Conservation (phyloP, 2,113 vertebrate species). For the Engraulis encrasicolus region DNA sequence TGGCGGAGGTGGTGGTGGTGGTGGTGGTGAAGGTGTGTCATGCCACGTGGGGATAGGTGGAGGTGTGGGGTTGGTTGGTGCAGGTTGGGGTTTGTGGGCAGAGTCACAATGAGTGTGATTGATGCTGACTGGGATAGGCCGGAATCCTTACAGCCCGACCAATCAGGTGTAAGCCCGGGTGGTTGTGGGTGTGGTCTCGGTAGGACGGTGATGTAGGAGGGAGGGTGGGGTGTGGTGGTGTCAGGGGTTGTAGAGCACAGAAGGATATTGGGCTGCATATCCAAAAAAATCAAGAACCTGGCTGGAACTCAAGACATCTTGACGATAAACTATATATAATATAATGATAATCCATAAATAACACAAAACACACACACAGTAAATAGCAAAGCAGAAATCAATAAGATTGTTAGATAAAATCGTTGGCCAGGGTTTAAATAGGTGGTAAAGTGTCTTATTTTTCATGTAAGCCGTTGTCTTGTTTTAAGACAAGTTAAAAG, state of each 20-base stretch:
- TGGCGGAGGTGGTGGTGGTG: conserved; percentile 25
- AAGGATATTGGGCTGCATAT: neutral
- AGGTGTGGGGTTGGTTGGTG: neutral
- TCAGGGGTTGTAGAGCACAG: neutral
- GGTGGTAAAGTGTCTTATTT: no score
- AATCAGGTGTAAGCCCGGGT: conserved; percentile 44
- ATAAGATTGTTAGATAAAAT: no score
- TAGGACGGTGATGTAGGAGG: neutral
- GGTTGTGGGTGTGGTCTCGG: neutral
- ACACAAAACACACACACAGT: no score
- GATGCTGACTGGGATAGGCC: conserved; percentile 5
- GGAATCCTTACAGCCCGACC: conserved; percentile 50
- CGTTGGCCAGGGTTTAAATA: no score
- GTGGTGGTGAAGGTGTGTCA: conserved; percentile 43
- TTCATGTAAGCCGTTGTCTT: no score
- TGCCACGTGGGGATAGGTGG: conserved; percentile 30
- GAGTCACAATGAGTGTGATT: conserved; percentile 39
- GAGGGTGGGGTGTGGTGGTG: neutral
- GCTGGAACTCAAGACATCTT: no score
- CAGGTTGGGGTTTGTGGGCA: neutral
- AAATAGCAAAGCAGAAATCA: no score
- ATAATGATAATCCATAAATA: no score
- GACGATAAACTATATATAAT: no score
- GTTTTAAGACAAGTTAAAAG: no score
- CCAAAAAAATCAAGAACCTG: neutral